Percentiles rank a stretch among this genome's conserved stretches.
Evolutionary conservation across 1,140 invertebrate species (phyloP).

Genomic region (Drosophila ogumai): DNA sequence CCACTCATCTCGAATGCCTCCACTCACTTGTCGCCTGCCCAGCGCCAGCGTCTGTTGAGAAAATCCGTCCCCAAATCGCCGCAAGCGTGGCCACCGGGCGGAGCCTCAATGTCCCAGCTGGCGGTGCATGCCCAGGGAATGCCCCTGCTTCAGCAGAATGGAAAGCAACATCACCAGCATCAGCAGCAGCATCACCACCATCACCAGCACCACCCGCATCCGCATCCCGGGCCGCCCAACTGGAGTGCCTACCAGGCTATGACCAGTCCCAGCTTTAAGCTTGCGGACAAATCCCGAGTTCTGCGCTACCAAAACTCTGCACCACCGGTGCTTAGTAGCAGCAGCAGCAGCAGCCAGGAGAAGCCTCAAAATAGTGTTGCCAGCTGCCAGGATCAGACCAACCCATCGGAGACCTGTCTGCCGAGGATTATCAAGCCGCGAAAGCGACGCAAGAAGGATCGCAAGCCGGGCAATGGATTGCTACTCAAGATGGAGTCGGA

Average conservation of each 20-base stretch:
- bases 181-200: constrained; percentile 38
- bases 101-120: constrained; percentile 86
- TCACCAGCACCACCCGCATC: constrained; percentile 8
- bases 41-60: constrained; percentile 73
- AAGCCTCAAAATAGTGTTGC: constrained; percentile 12
- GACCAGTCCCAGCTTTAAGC: constrained; percentile 37
- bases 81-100: constrained; percentile 6
- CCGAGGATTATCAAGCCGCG: constrained; percentile 95
- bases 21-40: constrained; percentile 64
- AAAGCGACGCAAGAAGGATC: constrained; percentile 94
- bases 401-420: constrained; percentile 90
- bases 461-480: constrained; percentile 86
- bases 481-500: constrained; percentile 72
- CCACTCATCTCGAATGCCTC: constrained; percentile 89
- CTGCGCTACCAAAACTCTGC: constrained; percentile 77
- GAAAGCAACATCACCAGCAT: constrained; percentile 76
- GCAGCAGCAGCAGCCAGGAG: constrained; percentile 51
- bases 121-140: constrained; percentile 92
- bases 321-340: constrained; percentile 51
- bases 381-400: constrained; percentile 36
- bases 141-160: constrained; percentile 88
- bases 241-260: constrained; percentile 66
- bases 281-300: constrained; percentile 62
- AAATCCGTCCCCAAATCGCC: constrained; percentile 42
- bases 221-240: constrained; percentile 18